These are phyloP conservation scores for Aphidius colemani DNA, from an alignment of 2,888 invertebrate genomes.

Conservation along the genomic window DNA sequence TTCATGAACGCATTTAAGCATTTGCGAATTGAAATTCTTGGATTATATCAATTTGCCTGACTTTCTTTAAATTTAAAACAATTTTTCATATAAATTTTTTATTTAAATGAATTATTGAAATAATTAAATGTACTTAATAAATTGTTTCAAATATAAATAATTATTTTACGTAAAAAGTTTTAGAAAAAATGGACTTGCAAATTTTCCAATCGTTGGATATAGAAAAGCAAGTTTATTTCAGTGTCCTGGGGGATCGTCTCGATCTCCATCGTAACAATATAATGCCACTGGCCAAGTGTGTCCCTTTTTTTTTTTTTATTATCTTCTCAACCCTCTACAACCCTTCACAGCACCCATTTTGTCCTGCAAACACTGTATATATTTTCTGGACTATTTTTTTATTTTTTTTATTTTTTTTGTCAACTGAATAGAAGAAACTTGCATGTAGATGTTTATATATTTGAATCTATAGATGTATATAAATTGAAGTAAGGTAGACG, in stretches of 20 bases:
- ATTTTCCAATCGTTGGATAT: conserved; percentile 46
- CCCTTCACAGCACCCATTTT: conserved; percentile 5
- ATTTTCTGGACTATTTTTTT: too few species aligned
- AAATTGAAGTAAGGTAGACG: too few species aligned
- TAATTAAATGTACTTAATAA: too few species aligned
- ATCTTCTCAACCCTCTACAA: conserved; percentile 18
- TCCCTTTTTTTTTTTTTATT: conserved; percentile 31
- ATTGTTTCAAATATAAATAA: too few species aligned
- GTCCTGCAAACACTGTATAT: not conserved
- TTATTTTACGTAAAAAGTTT: too few species aligned
- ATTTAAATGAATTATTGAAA: too few species aligned
- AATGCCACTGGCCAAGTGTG: conserved; percentile 35
- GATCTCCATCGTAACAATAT: conserved; percentile 2
- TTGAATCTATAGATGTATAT: too few species aligned
- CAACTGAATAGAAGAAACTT: too few species aligned
- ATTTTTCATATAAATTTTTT: too few species aligned
- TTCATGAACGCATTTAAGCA: conserved; percentile 38
- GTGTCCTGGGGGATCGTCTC: conserved; percentile 54
- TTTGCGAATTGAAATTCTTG: conserved; percentile 33
- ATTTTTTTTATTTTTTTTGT: too few species aligned
- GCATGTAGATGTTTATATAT: too few species aligned
- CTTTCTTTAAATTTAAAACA: not conserved
- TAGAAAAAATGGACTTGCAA: conserved; percentile 43
- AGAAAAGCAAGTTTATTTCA: conserved; percentile 50
- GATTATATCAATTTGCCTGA: conserved; percentile 36